phyloP scores from a whole-genome alignment of 1,140 invertebrate species.

The Drosophila santomea region DNA sequence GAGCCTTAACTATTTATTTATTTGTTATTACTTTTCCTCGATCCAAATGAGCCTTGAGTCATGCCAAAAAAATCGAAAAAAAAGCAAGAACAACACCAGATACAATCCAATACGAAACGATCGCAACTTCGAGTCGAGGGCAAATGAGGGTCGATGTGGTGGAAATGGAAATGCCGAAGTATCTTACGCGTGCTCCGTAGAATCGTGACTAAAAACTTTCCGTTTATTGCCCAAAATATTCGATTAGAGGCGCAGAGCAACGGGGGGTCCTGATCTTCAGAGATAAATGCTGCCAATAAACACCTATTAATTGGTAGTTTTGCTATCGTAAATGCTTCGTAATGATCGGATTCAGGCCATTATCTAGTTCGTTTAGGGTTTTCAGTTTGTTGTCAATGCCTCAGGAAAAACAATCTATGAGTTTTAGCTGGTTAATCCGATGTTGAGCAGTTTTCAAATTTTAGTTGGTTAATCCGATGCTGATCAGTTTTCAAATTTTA shows the following conservation, averaged over 20 bases:
- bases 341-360: background rate
- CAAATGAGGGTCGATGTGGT: conserved; percentile 59
- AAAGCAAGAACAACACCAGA: conserved; percentile 8
- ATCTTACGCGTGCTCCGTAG: conserved; percentile 17
- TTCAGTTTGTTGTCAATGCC: background rate
- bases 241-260: background rate
- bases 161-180: conserved; percentile 30
- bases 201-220: conserved; percentile 67
- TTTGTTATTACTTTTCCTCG: conserved; percentile 39
- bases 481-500: too few species aligned
- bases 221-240: conserved; percentile 39
- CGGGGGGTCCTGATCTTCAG: background rate
- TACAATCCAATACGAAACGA: conserved; percentile 20
- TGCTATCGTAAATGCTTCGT: background rate
- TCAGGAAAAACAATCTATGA: too few species aligned
- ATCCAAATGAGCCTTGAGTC: conserved; percentile 55
- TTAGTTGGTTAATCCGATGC: too few species aligned
- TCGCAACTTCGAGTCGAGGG: conserved; percentile 45
- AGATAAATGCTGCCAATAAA: background rate
- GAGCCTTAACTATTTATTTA: conserved; percentile 27
- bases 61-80: conserved; percentile 29
- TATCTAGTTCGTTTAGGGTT: background rate
- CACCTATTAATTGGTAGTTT: background rate
- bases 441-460: too few species aligned
- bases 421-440: too few species aligned